Conservation (phyloP, 2,113 vertebrate species). For the Oryzias curvinotus region DNA sequence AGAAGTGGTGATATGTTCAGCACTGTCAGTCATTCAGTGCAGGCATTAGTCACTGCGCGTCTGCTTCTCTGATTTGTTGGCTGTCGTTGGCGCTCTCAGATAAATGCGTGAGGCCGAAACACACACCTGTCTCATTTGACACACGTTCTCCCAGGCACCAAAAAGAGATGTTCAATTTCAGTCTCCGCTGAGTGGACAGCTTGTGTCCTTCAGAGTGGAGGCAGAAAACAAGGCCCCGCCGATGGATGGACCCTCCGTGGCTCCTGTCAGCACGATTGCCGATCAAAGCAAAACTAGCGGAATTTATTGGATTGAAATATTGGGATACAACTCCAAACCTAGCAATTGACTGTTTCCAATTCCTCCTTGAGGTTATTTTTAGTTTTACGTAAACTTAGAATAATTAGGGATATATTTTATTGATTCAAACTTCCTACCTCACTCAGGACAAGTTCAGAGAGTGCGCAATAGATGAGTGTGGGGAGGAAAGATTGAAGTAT, state of each 20-base stretch:
- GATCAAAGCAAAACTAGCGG: conserved; percentile 51
- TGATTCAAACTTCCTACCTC: background rate
- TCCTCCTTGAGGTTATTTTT: conserved; percentile 10
- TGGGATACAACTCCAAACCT: conserved; percentile 18
- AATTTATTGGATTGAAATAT: conserved; percentile 43
- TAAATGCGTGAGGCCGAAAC: conserved; percentile 38
- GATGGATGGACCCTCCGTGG: conserved; percentile 55
- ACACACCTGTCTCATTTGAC: conserved; percentile 48
- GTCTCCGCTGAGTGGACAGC: conserved; percentile 63
- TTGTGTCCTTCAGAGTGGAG: conserved; percentile 62
- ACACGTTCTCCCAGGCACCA: conserved; percentile 30
- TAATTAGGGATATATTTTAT: background rate
- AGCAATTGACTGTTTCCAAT: conserved; percentile 25
- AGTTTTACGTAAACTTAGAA: conserved; percentile 11
- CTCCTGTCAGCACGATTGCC: conserved; percentile 58
- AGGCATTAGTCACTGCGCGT: conserved; percentile 61
- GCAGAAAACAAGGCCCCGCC: conserved; percentile 59
- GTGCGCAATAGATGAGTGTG: conserved; percentile 37
- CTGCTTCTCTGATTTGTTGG: conserved; percentile 63
- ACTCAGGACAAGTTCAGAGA: conserved; percentile 17
- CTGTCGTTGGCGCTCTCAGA: conserved; percentile 58
- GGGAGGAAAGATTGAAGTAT: conserved; percentile 60
- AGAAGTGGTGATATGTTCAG: conserved; percentile 53
- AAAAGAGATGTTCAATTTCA: conserved; percentile 74
- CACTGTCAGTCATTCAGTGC: conserved; percentile 68